Base-by-base conservation (phyloP, 2,113 vertebrate genomes). In the Trematomus loennbergii region DNA sequence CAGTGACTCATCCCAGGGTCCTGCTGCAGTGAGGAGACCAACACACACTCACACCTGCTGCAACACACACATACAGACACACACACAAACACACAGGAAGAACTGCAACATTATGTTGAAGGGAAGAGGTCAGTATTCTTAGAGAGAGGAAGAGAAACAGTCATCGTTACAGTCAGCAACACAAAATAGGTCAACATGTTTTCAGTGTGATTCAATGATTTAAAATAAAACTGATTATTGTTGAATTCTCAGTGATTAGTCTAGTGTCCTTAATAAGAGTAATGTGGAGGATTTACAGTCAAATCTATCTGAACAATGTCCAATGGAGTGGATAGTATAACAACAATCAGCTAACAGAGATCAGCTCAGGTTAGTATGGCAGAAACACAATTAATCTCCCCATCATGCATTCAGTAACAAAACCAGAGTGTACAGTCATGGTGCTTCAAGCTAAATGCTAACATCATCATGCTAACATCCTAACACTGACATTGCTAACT, bases 1-100 rank as follows among this genome's bases (percentile, higher is more conserved):
- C 85, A 75, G 84, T 92, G 92, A 95, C 87, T 93, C 92, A 93
- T 92, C 87, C 55, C 61, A 81, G 60, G 77, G 88, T 89, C 88
- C 89, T 82, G 55, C 81, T 74, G 82, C 72, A 87, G 76, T 9
- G 52, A 68, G 74, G 75, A 76, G 33, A 73, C 50, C 3, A 87
- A 84, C 60, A 66, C 64, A 81, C 58, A 45, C 72, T 68, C 63
- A 71, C 78, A 86, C 52, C 67, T 67, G 61, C 69, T 36, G 59
- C 54, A 79, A 59, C 53, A 69, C 64, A 77, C 61, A 78, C 12
- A 73, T 4, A 66, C 65, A 83, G 0, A 54, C 53, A 58, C 55
- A 15, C 78, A 80, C n/a, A 16, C 18, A 67, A 20, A 71, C 22
- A 75, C 45, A 57, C 60, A 25, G 5, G 49, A 70, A n/a, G 64